phyloP scores from a whole-genome alignment of 2,797 vertebrate genomes.

The Hemibagrus guttatus region DNA sequence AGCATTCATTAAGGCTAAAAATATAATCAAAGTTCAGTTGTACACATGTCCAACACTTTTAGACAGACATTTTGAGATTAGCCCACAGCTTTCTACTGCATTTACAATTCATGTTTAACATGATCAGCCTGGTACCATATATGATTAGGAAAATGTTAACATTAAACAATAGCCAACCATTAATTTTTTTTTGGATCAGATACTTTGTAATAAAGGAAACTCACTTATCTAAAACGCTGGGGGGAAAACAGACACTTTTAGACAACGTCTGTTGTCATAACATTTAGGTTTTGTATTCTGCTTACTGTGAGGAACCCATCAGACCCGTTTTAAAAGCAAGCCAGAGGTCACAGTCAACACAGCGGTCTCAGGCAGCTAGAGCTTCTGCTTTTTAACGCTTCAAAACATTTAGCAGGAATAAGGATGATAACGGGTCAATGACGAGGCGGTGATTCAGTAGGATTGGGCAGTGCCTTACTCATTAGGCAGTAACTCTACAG shows the following conservation, averaged over 20 bases:
- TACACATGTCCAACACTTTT: neutral
- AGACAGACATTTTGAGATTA: neutral
- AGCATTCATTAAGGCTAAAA: neutral
- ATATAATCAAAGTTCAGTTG: neutral
- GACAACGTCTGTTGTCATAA: slow-evolving; percentile 39
- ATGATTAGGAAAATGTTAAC: neutral
- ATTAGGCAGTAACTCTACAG: slow-evolving; percentile 4
- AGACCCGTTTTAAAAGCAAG: slow-evolving; percentile 12
- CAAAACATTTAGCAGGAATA: neutral
- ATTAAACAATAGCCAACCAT: neutral
- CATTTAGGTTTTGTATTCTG: slow-evolving; percentile 16
- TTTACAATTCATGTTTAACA: slow-evolving; percentile 4
- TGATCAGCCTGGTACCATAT: neutral
- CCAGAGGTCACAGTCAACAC: neutral
- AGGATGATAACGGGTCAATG: neutral
- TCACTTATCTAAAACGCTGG: neutral
- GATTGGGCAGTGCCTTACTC: neutral
- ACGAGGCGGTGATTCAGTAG: neutral
- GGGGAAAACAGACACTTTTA: neutral
- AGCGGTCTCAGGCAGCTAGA: neutral
- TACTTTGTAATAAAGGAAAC: neutral
- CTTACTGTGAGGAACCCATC: neutral
- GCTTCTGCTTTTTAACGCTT: neutral
- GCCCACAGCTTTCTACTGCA: neutral
- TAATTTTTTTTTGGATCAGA: neutral